Conservation (phyloP, 2,113 vertebrate species). For the Melanotaenia duboulayi region DNA sequence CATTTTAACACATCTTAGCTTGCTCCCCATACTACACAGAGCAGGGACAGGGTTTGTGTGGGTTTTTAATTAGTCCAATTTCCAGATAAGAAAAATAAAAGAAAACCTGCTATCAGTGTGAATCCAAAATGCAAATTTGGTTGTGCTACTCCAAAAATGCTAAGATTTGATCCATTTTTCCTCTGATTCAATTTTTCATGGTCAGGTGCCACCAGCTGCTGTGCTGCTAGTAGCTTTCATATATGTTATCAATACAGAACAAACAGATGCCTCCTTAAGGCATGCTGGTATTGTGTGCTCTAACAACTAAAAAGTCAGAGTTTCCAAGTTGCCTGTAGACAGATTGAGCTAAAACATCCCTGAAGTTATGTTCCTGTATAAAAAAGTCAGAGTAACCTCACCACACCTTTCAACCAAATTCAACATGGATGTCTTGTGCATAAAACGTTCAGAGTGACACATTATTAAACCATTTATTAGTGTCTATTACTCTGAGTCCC, state of each 20-base stretch:
- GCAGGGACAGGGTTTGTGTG: not conserved
- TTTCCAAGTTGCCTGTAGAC: not conserved
- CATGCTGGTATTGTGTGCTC: too few species aligned
- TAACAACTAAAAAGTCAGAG: too few species aligned
- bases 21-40: not conserved
- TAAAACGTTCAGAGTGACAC: too few species aligned
- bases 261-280: too few species aligned
- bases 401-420: not conserved
- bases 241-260: too few species aligned
- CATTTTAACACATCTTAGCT: slow-evolving; percentile 7
- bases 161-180: not conserved
- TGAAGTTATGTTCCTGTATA: not conserved
- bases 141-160: not conserved
- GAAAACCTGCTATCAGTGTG: not conserved
- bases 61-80: not conserved
- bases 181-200: too few species aligned
- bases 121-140: not conserved
- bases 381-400: not conserved
- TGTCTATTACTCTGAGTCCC: not conserved
- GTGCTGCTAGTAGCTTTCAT: too few species aligned
- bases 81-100: too few species aligned
- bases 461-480: not conserved
- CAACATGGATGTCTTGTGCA: not conserved
- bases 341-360: too few species aligned
- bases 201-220: too few species aligned